Evolutionary conservation across 2,888 invertebrate genomes (phyloP).

Genomic region (Ryuthela nishihirai): DNA sequence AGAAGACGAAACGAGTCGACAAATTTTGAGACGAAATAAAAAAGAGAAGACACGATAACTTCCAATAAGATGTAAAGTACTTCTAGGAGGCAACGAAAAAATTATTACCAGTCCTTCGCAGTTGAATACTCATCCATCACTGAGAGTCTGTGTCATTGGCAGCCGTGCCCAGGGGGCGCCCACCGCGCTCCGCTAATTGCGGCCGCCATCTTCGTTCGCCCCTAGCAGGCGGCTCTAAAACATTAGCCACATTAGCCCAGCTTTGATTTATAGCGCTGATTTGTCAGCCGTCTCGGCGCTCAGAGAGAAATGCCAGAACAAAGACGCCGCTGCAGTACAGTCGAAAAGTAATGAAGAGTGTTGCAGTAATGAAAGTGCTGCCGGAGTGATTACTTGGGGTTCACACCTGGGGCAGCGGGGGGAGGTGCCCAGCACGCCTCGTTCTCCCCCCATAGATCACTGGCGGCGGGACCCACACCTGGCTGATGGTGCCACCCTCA

Average conservation of each 20-base stretch:
- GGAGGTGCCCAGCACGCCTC: constrained; percentile 34
- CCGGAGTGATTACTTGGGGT: constrained; percentile 3
- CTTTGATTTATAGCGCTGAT: constrained; percentile 36
- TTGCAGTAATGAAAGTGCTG: constrained; percentile 15
- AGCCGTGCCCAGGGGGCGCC: constrained; percentile 26
- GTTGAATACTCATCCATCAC: constrained; percentile 33
- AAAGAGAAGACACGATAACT: too few relatives aligned
- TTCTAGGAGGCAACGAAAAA: too few relatives aligned
- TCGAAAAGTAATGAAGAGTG: constrained; percentile 33
- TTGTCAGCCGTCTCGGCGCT: constrained; percentile 25
- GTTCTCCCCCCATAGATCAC: too few relatives aligned
- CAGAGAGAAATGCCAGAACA: constrained; percentile 29
- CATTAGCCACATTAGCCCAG: constrained; percentile 25
- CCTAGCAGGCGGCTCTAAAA: constrained; percentile 13
- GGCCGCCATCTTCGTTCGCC: constrained; percentile 19
- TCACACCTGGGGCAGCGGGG: background rate
- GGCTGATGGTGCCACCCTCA: too few relatives aligned
- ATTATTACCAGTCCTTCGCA: constrained; percentile 6
- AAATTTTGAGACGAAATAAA: too few relatives aligned
- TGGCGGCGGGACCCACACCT: too few relatives aligned
- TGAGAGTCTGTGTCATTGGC: constrained; percentile 32
- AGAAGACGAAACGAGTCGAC: too few relatives aligned
- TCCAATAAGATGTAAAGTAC: too few relatives aligned
- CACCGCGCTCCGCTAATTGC: constrained; percentile 31
- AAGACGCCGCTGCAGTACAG: too few relatives aligned